A percentile compares a stretch with the other conserved stretches of the same genome.
Conservation (phyloP, 92 coral and sea anemone genomes). For the Nematostella vectensis region DNA sequence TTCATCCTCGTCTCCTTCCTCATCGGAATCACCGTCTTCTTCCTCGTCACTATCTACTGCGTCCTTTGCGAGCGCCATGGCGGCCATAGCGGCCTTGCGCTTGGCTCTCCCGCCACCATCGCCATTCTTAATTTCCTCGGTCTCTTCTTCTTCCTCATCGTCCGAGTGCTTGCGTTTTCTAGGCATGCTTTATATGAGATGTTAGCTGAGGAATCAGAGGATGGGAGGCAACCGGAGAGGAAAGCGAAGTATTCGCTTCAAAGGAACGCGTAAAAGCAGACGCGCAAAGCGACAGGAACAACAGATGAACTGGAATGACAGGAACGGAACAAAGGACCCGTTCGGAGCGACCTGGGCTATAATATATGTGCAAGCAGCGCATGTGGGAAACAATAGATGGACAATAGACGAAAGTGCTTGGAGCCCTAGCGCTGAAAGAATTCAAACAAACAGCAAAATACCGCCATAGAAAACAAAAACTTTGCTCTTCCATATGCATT, state of each 20-base stretch:
- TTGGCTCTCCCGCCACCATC: conserved; percentile 29
- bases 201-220: background rate
- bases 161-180: conserved; percentile 81
- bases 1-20: conserved; percentile 66
- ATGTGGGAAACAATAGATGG: no score
- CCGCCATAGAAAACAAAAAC: no score
- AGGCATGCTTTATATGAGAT: conserved; percentile 72
- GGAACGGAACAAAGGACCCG: no score
- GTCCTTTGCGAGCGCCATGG: conserved; percentile 72
- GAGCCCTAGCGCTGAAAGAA: no score
- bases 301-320: no score
- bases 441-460: no score
- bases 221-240: background rate
- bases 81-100: conserved; percentile 77
- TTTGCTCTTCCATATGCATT: no score
- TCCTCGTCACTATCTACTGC: conserved; percentile 67
- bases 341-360: no score
- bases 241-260: background rate
- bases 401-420: no score
- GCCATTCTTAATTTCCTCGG: conserved; percentile 66
- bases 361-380: no score
- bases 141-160: conserved; percentile 70
- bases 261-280: conserved; percentile 4
- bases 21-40: conserved; percentile 50
- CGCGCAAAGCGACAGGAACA: no score